Conservation (phyloP, 2,888 invertebrate species). For the Temnothorax ravouxi region DNA sequence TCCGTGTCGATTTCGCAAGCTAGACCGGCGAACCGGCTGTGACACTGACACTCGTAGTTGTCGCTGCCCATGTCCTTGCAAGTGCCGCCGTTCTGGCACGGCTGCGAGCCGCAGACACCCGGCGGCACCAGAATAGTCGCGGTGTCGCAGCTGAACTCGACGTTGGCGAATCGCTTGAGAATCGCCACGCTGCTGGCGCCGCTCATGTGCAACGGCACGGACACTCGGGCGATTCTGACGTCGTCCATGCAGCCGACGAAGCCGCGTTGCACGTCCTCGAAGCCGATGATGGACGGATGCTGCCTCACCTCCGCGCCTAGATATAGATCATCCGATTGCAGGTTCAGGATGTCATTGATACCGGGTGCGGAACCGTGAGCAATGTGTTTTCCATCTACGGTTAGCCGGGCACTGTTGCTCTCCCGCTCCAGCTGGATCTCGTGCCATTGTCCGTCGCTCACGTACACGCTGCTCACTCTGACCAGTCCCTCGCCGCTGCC, state of each 20-base stretch:
- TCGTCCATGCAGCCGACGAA: constrained; percentile 97
- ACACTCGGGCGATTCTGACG: constrained; percentile 91
- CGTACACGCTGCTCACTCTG: constrained; percentile 91
- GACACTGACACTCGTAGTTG: constrained; percentile 92
- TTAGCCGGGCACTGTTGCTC: constrained; percentile 92
- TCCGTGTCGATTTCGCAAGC: constrained; percentile 95
- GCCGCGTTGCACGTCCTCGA: constrained; percentile 93
- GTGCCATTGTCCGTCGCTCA: constrained; percentile 96
- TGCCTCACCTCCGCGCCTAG: constrained; percentile 94
- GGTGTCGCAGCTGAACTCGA: constrained; percentile 91
- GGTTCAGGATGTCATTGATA: constrained; percentile 93
- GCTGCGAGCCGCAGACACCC: constrained; percentile 92
- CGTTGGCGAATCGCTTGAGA: constrained; percentile 90
- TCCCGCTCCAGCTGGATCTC: constrained; percentile 93
- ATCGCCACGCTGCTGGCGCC: constrained; percentile 89
- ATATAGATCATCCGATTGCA: constrained; percentile 94
- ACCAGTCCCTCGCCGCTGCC: constrained; percentile 96
- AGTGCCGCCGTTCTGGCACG: constrained; percentile 93
- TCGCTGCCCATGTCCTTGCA: constrained; percentile 88
- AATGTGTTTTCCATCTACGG: constrained; percentile 92
- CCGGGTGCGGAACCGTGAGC: constrained; percentile 93
- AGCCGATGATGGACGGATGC: constrained; percentile 91
- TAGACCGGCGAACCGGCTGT: constrained; percentile 91
- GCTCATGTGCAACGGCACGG: constrained; percentile 92
- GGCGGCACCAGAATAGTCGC: constrained; percentile 88